These are phyloP conservation scores for Apodemia hepburni DNA, from an alignment of 2,888 invertebrate genomes.

Conservation along the genomic window DNA sequence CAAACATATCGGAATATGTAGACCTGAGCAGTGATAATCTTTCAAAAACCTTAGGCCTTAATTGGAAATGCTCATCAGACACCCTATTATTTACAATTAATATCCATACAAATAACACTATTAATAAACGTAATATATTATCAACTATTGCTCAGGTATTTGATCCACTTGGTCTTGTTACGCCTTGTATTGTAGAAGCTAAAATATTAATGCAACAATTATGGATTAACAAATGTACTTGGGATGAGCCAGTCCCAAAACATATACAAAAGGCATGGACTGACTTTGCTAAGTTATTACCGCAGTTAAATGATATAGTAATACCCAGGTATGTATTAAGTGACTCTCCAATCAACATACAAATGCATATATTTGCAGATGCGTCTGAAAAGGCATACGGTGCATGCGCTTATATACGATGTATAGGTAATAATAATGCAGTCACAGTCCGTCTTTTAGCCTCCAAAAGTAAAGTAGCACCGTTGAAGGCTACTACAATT, in stretches of 20 bases:
- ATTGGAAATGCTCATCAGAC: slow-evolving; percentile 9
- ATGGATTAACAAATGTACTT: background rate
- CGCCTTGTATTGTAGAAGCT: slow-evolving; percentile 12
- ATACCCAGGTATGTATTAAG: slow-evolving; percentile 11
- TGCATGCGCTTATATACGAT: background rate
- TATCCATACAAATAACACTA: background rate
- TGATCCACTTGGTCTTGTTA: slow-evolving; percentile 13
- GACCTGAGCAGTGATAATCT: slow-evolving; percentile 14
- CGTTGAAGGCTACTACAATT: slow-evolving; percentile 31
- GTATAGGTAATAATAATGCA: background rate
- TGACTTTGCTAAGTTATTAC: background rate
- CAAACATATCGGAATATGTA: background rate
- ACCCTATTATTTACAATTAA: slow-evolving; percentile 5
- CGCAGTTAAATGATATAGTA: background rate
- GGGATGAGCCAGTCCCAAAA: slow-evolving; percentile 11
- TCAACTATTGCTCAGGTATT: slow-evolving; percentile 10
- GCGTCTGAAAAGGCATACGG: slow-evolving; percentile 13
- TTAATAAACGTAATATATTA: slow-evolving; percentile 14
- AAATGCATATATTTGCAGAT: slow-evolving; percentile 7
- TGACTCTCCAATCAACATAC: background rate
- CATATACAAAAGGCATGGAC: background rate
- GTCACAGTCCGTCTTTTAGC: slow-evolving; percentile 24
- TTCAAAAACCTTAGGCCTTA: slow-evolving; percentile 8
- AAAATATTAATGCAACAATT: slow-evolving; percentile 15
- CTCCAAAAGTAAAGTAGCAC: slow-evolving; percentile 33